Percentiles rank a stretch among this genome's conserved stretches.
Conservation (phyloP, 2,113 vertebrate species). For the Desmodus rotundus region DNA sequence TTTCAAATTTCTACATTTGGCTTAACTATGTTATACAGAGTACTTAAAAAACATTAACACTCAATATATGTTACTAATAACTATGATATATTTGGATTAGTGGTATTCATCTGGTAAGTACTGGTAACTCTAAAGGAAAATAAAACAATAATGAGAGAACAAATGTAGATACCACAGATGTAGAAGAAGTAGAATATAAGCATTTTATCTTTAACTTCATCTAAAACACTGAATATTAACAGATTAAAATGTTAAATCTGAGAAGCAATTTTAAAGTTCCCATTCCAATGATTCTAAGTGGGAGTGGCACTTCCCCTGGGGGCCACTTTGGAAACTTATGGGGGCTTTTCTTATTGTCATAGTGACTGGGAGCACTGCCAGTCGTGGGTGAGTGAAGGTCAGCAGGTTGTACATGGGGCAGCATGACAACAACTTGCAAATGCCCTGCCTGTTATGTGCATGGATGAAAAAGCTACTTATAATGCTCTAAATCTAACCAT, state of each 20-base stretch:
- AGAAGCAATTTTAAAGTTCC: not conserved
- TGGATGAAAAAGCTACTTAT: not conserved
- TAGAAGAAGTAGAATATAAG: not conserved
- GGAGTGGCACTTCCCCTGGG: not conserved
- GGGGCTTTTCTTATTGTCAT: not conserved
- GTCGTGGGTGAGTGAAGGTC: not conserved
- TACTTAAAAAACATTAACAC: not conserved
- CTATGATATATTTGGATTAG: not conserved
- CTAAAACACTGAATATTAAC: not conserved
- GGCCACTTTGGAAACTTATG: not conserved
- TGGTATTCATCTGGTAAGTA: not conserved
- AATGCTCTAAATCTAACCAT: not conserved
- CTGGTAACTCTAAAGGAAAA: not conserved
- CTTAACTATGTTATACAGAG: not conserved
- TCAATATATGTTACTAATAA: not conserved
- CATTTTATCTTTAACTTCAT: not conserved
- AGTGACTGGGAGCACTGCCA: not conserved
- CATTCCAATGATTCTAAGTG: not conserved
- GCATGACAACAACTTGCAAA: not conserved
- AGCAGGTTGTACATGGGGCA: not conserved
- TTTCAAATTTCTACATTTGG: not conserved
- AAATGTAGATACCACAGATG: not conserved
- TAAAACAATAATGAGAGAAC: not conserved
- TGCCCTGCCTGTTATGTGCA: not conserved
- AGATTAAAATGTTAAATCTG: not conserved